phyloP scores from a whole-genome alignment of 1,140 invertebrate species.

The Calycopis cecrops region DNA sequence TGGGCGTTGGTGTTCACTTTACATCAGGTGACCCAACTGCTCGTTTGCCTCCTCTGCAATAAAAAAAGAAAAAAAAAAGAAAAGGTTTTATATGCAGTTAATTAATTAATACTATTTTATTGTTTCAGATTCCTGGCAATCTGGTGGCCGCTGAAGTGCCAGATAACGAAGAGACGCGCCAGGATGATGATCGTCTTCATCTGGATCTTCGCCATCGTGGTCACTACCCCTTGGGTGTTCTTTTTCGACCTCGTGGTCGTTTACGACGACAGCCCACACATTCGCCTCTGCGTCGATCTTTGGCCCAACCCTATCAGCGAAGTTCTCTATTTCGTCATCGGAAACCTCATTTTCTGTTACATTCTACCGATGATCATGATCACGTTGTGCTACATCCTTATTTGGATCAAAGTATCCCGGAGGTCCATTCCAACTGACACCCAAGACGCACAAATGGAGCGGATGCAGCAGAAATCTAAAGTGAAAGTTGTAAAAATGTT shows the following conservation, averaged over 20 bases:
- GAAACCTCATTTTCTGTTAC: conserved; percentile 93
- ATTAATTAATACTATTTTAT: conserved; percentile 24
- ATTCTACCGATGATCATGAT: conserved; percentile 94
- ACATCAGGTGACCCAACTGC: too few species aligned
- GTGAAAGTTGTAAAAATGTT: conserved; percentile 98
- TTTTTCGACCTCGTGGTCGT: conserved; percentile 90
- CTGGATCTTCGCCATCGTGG: conserved; percentile 89
- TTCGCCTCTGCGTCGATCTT: conserved; percentile 86
- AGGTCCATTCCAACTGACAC: conserved; percentile 91
- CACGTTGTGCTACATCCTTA: conserved; percentile 93
- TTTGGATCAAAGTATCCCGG: conserved; percentile 94
- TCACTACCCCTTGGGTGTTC: conserved; percentile 92
- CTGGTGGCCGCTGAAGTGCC: conserved; percentile 94
- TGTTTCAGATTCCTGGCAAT: conserved; percentile 95
- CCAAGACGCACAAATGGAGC: conserved; percentile 93
- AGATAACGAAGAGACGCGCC: conserved; percentile 91
- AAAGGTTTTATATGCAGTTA: too few species aligned
- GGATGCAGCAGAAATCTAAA: conserved; percentile 94
- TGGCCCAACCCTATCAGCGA: conserved; percentile 90
- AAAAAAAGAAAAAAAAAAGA: too few species aligned
- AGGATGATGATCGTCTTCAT: conserved; percentile 92
- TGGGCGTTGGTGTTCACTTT: too few species aligned
- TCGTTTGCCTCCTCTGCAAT: too few species aligned
- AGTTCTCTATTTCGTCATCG: conserved; percentile 90
- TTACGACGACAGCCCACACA: conserved; percentile 81